Conservation (phyloP, 1,140 invertebrate species). For the Drosophila neocordata region DNA sequence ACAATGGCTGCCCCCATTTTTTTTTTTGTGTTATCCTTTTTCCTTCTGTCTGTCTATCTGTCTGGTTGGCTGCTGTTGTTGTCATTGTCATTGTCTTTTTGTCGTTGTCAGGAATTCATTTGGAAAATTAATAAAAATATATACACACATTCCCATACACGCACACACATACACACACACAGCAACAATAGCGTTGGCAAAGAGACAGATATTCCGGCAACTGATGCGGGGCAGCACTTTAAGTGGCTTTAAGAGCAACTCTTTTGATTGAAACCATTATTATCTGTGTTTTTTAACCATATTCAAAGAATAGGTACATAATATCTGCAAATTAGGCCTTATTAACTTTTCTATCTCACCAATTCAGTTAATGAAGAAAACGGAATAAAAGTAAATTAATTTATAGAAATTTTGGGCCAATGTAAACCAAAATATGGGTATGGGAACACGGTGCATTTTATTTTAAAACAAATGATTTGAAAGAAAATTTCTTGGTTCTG, state of each 20-base stretch:
- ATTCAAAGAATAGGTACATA: not conserved
- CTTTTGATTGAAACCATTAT: conserved; percentile 7
- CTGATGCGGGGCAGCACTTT: conserved; percentile 23
- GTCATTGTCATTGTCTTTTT: conserved; percentile 52
- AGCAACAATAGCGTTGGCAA: conserved; percentile 17
- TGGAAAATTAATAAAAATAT: conserved; percentile 80
- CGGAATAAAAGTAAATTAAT: too few species aligned
- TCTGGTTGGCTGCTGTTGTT: conserved; percentile 30
- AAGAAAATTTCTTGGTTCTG: too few species aligned
- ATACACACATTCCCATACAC: conserved; percentile 29
- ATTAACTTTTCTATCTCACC: too few species aligned
- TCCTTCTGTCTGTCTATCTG: conserved; percentile 20
- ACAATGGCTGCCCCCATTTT: conserved; percentile 58
- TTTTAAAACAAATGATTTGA: too few species aligned
- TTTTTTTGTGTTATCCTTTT: conserved; percentile 44
- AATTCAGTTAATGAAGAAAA: too few species aligned
- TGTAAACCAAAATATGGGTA: too few species aligned
- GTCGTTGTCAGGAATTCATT: conserved; percentile 73
- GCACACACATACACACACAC: conserved; percentile 16
- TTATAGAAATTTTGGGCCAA: too few species aligned
- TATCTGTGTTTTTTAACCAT: not conserved
- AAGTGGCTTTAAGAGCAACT: conserved; percentile 35
- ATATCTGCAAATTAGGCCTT: too few species aligned
- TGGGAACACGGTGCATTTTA: too few species aligned
- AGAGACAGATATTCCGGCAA: not conserved